Percentiles rank a stretch among this genome's conserved stretches.
Conservation (phyloP, 2,113 vertebrate species). For the Atherinomorus stipes region DNA sequence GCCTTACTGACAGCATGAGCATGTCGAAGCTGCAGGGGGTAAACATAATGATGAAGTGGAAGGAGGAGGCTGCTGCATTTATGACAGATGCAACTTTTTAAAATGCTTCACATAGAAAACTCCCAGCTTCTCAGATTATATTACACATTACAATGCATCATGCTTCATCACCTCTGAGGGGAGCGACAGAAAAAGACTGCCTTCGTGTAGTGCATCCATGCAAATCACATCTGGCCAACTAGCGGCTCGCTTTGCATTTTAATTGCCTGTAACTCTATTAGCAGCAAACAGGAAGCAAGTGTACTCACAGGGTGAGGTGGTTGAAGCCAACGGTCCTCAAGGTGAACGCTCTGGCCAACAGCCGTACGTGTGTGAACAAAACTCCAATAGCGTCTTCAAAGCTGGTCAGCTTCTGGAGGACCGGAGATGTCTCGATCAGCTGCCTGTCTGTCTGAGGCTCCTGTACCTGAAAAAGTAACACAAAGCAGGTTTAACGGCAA, state of each 20-base stretch:
- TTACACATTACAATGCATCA: slow-evolving; percentile 52
- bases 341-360: slow-evolving; percentile 95
- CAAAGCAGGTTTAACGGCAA: neutral
- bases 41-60: slow-evolving; percentile 46
- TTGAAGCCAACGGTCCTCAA: slow-evolving; percentile 98
- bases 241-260: slow-evolving; percentile 55
- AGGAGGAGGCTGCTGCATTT: slow-evolving; percentile 15
- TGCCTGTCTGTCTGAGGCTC: slow-evolving; percentile 95
- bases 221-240: slow-evolving; percentile 50
- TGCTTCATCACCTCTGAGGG: slow-evolving; percentile 57
- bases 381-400: slow-evolving; percentile 96
- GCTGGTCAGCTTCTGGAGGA: slow-evolving; percentile 95
- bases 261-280: slow-evolving; percentile 46
- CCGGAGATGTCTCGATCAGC: slow-evolving; percentile 96
- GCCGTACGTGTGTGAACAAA: slow-evolving; percentile 93
- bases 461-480: slow-evolving; percentile 85
- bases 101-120: slow-evolving; percentile 36
- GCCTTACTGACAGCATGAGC: slow-evolving; percentile 6
- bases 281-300: neutral
- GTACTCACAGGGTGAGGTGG: slow-evolving; percentile 96
- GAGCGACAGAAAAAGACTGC: slow-evolving; percentile 20
- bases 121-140: slow-evolving; percentile 53
- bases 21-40: slow-evolving; percentile 29
- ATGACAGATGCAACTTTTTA: slow-evolving; percentile 40
- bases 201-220: slow-evolving; percentile 24